Base-by-base conservation (phyloP, 2,797 vertebrate species). In the Spheniscus humboldti region DNA sequence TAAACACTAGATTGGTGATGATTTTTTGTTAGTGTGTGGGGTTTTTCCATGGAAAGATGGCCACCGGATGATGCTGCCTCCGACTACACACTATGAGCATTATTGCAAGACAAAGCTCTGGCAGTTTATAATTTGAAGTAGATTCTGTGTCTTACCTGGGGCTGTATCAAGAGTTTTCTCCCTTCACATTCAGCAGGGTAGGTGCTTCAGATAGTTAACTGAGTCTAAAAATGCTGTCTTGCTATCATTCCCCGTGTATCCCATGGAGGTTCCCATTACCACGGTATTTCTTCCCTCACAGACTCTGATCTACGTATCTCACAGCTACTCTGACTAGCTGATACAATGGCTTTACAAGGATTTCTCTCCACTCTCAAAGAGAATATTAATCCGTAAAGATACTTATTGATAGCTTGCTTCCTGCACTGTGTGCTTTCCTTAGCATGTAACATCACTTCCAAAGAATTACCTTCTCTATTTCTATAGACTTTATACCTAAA, bases 331-430 rank as follows among this genome's bases (percentile, higher is more conserved):
- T 74, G 41, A 80, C 62, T 57, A 57, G 77, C 15, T 62, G 37
- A 48, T 81, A 85, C 62, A 75, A 75, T 47, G 23, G 41, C 27
- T 92, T 94, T 57, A 59, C 33, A 91, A 69, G 41, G n/a, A 52
- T 64, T 91, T 76, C 53, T 89, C 35, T 78, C 62, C 13, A 27
- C 53, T 92, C 45, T 78, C 66, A 66, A 47, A 67, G 57, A 81
- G 28, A 75, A 96, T 88, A 75, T 85, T 84, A 84, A 89, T 89
- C 43, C 37, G 33, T 78, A 86, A 86, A 88, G 30, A 77, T 69
- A 77, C 9, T 50, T 74, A 59, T 3, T 81, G 71, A 68, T 72
- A 69, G 14, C 37, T 95, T 5, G 0, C 73, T 90, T 94, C 62
- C 84, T 78, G 57, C 50, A 24, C 60, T 67, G 41, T 1, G 1